These are phyloP conservation scores for Papilio xuthus DNA, from an alignment of 1,140 invertebrate species.

Conservation along the genomic window DNA sequence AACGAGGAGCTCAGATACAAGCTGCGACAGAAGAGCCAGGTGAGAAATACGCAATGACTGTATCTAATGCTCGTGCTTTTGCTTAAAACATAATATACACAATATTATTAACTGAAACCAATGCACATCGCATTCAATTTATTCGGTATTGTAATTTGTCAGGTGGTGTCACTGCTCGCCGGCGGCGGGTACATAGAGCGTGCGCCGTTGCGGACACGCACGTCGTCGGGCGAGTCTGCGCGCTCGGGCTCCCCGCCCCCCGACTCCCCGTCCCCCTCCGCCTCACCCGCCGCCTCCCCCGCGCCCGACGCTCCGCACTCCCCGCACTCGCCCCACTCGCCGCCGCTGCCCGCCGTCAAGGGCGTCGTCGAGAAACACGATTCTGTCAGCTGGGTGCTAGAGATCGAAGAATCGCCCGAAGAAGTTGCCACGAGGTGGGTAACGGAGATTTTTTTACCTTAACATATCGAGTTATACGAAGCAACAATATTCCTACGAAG, in stretches of 20 bases:
- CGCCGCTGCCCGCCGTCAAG: conserved; percentile 86
- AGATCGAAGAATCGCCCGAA: conserved; percentile 87
- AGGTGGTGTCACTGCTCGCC: conserved; percentile 73
- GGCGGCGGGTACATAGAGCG: conserved; percentile 71
- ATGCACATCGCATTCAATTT: no score
- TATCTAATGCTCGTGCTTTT: no score
- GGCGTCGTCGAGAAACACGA: conserved; percentile 91
- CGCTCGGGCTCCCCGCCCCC: conserved; percentile 81
- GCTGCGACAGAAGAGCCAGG: conserved; percentile 89
- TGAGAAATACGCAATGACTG: conserved; percentile 51
- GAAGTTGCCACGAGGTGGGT: conserved; percentile 81
- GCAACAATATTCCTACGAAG: no score
- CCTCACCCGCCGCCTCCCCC: conserved; percentile 65
- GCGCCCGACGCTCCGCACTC: conserved; percentile 50
- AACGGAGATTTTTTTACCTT: not conserved
- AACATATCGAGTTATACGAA: no score
- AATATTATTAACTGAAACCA: no score
- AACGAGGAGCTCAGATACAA: conserved; percentile 95
- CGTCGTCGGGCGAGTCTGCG: conserved; percentile 61
- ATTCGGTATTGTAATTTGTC: conserved; percentile 8
- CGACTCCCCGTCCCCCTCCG: conserved; percentile 75
- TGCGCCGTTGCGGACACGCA: conserved; percentile 63
- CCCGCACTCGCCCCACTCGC: conserved; percentile 50
- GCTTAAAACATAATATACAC: no score
- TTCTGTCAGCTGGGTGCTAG: conserved; percentile 91